phyloP scores from a whole-genome alignment of 2,797 vertebrate genomes.

The Mus spretus region DNA sequence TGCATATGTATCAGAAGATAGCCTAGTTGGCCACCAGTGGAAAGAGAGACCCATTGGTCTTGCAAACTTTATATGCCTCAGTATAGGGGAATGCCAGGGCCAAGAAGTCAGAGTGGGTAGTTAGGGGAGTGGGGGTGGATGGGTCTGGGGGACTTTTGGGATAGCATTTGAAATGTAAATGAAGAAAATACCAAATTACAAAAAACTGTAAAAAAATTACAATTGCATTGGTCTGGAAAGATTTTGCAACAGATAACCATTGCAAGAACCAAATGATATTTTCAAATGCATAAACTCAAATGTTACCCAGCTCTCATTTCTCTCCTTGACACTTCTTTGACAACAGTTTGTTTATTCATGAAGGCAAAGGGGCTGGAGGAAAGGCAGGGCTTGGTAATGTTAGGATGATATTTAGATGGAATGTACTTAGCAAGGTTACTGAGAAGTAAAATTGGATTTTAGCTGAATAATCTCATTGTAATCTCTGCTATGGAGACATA shows the following conservation, averaged over 20 bases:
- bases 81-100: too few relatives aligned
- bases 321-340: background rate
- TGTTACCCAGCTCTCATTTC: background rate
- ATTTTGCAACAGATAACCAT: background rate
- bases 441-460: conserved; percentile 39
- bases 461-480: background rate
- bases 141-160: too few relatives aligned
- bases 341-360: conserved; percentile 23
- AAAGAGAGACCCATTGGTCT: too few relatives aligned
- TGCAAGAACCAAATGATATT: background rate
- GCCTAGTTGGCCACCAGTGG: too few relatives aligned
- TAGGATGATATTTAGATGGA: background rate
- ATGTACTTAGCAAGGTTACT: background rate
- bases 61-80: too few relatives aligned
- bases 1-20: too few relatives aligned
- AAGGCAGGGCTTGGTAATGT: background rate
- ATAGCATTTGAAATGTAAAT: too few relatives aligned
- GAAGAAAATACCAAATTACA: too few relatives aligned
- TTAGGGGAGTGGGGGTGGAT: too few relatives aligned
- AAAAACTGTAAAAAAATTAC: background rate
- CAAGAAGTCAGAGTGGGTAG: too few relatives aligned
- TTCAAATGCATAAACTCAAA: background rate
- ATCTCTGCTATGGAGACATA: background rate
- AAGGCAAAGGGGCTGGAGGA: background rate
- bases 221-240: background rate